Evolutionary conservation across 2,797 vertebrate species (phyloP).

Genomic region (Anolis apletophallus): DNA sequence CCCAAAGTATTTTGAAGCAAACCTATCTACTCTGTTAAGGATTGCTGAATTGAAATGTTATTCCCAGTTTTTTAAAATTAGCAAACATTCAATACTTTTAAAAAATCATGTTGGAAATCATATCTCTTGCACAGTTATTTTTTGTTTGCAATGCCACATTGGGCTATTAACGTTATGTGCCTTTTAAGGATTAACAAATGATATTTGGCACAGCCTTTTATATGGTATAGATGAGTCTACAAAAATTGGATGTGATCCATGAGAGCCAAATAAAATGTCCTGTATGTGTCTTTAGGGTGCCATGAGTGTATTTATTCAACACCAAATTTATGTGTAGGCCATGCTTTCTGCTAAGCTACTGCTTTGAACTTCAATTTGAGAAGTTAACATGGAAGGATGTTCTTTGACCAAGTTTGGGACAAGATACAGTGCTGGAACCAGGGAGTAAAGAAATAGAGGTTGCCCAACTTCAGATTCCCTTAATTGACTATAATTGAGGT

Average conservation of each 20-base stretch:
- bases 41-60: not conserved
- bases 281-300: not conserved
- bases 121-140: not conserved
- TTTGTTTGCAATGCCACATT: not conserved
- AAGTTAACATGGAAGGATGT: fast-evolving
- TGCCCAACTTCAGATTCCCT: not conserved
- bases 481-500: not conserved
- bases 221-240: too few species aligned
- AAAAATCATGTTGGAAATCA: too few species aligned
- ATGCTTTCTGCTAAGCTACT: not conserved
- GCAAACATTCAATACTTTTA: not conserved
- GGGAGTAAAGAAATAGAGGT: not conserved
- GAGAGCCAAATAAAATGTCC: not conserved
- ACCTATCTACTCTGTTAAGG: not conserved
- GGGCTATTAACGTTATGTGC: not conserved
- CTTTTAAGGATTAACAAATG: not conserved
- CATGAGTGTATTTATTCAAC: not conserved
- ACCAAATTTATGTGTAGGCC: not conserved
- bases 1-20: not conserved
- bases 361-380: not conserved
- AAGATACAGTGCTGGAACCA: not conserved
- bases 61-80: not conserved
- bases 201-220: not conserved
- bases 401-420: not conserved
- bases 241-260: too few species aligned